phyloP scores from a whole-genome alignment of 1,140 invertebrate species.

The Listronotus bonariensis region DNA sequence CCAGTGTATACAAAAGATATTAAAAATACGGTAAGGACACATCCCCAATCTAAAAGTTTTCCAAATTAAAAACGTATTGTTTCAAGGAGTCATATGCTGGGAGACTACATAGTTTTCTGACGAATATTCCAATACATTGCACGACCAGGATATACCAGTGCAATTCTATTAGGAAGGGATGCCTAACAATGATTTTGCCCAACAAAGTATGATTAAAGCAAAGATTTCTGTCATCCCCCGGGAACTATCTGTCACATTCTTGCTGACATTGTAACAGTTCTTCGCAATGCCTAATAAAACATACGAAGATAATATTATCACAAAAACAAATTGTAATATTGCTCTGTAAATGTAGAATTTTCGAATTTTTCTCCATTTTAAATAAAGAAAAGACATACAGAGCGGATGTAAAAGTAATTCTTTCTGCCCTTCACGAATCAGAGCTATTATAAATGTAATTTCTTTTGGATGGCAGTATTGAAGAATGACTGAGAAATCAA shows the following conservation, averaged over 20 bases:
- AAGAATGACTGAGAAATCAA: constrained; percentile 77
- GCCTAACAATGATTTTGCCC: constrained; percentile 68
- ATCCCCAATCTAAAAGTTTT: constrained; percentile 85
- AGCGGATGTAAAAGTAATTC: constrained; percentile 80
- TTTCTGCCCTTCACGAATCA: constrained; percentile 81
- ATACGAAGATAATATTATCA: constrained; percentile 75
- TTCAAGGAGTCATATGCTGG: constrained; percentile 73
- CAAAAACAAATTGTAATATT: constrained; percentile 77
- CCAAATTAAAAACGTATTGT: constrained; percentile 78
- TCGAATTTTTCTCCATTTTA: constrained; percentile 86
- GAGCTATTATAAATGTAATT: constrained; percentile 77
- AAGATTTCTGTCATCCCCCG: constrained; percentile 60
- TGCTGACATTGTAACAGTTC: constrained; percentile 75
- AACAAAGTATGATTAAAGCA: constrained; percentile 75
- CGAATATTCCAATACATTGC: constrained; percentile 72
- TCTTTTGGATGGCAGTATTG: constrained; percentile 77
- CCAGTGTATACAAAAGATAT: constrained; percentile 78
- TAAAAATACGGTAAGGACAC: constrained; percentile 77
- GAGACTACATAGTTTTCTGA: constrained; percentile 75
- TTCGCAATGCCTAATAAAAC: constrained; percentile 76
- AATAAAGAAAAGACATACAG: constrained; percentile 78
- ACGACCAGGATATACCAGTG: constrained; percentile 76
- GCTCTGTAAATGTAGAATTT: constrained; percentile 81
- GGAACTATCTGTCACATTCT: constrained; percentile 68
- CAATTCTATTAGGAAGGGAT: constrained; percentile 73